Evolutionary conservation across 2,113 vertebrate species (phyloP), one percentile per base, ranked within the genome.

Genomic region (Peromyscus maniculatus): DNA sequence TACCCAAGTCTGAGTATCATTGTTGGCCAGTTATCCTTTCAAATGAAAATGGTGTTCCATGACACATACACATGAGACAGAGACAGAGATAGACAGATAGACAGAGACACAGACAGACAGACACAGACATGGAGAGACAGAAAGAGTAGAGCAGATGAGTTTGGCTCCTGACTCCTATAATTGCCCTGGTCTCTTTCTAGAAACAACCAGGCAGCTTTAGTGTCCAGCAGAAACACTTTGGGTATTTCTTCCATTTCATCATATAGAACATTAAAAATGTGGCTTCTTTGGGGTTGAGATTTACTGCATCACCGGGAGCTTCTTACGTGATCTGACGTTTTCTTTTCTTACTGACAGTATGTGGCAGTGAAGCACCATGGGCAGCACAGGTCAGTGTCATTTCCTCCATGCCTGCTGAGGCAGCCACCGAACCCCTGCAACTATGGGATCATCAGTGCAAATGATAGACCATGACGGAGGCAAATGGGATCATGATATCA

Each of bases 11-110:
- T 97, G 77, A 97, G 75, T 96, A 96, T 78, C 64, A 66, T 59
- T 78, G 62, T 87, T 97, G 97, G 91, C 83, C 89, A 79, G 71
- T 84, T 94, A 52, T 80, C 82, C 72, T 93, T 97, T 97, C 93
- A 94, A 77, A 74, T 93, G 66, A 91, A 93, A 96, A 83, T 91
- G 39, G 55, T 71, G 13, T 94, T 93, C 17, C 43, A 71, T 52
- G 72, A 80, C 55, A 24, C 55, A 82, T 10, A n/a, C 52, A n/a
- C 21, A 59, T 0, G n/a, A 43, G n/a, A 74, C 8, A 66, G 64
- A 66, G 64, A 66, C 24, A 28, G 9, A 28, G 64, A 28, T 3
- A 67, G 26, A 28, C 22, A 66, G 8, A 11, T 3, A 66, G 64
- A 67, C 17, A n/a, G 24, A 49, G 26, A 28, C 24, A 22, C 1